Base-by-base conservation (phyloP, 1,140 invertebrate species). In the Bombus waltoni region DNA sequence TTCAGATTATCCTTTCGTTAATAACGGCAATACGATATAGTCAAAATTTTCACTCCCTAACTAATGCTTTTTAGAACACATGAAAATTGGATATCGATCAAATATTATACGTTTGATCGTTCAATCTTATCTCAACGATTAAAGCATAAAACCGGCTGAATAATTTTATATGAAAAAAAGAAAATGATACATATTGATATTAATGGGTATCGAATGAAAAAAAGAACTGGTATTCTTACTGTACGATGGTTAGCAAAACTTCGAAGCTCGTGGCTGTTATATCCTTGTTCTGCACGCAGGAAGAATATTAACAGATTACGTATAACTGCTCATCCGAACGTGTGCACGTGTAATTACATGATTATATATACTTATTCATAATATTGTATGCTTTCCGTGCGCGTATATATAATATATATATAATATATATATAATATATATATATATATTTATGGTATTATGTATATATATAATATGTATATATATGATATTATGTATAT, bases 331-430 rank as follows among this genome's bases (percentile, higher is more conserved):
- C 85, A 77, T 91, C 80, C 77, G 86, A 89, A 90, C 89, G 79
- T 89, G 90, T 92, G 91, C 83, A 88, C 87, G 90, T 93, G 88
- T 92, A 93, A 93, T 90, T 91, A 92, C 92, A 92, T 91, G 87
- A 90, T 92, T 89, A 75, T 53, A 73, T 90, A 91, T 91, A 93
- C 83, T 87, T 91, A 91, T 15, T 83, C 84, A 80, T 93, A 92
- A 89, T 91, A 83, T 91, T 87, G 53, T 84, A 89, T 90, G 88
- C 59, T 77, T 84, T 85, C 82, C 87, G 87, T 86, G 75, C 59
- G 44, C 68, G 42, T 77, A 81, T 81, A 77, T 87, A 84, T 87
- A 87, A 83, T 85, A 89, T 88, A 88, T 86, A 88, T 80, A 40
- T 9, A 82, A 40, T 9, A 82, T 77, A 81, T 81, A 77, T 87